Evolutionary conservation across 2,888 invertebrate species (phyloP).

Genomic region (Agapostemon virescens): DNA sequence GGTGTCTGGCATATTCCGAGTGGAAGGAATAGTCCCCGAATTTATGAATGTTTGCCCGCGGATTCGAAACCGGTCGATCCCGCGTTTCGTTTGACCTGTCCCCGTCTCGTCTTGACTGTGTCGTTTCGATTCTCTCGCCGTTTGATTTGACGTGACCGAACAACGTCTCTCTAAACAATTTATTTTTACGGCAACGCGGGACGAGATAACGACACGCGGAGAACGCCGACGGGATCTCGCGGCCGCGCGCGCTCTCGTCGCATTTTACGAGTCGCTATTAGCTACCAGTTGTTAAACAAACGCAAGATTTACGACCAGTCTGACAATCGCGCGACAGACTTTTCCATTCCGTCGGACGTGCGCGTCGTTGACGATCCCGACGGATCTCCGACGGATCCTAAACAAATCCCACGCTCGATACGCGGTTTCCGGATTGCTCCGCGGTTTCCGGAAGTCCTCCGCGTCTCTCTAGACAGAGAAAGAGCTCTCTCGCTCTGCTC

Average conservation of each 20-base stretch:
- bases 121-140: background rate
- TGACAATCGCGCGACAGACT: background rate
- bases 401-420: background rate
- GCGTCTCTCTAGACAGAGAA: too few relatives aligned
- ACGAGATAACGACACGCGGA: background rate
- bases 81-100: too few relatives aligned
- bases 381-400: background rate
- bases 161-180: conserved; percentile 28
- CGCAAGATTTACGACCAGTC: conserved; percentile 33
- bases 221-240: too few relatives aligned
- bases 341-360: conserved; percentile 1
- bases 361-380: background rate
- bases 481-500: background rate
- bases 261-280: conserved; percentile 15
- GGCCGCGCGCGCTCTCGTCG: background rate
- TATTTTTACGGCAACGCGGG: conserved; percentile 12
- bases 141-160: background rate
- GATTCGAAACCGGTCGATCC: background rate
- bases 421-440: too few relatives aligned
- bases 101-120: background rate
- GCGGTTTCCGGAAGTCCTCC: background rate
- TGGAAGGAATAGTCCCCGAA: background rate
- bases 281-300: conserved; percentile 28
- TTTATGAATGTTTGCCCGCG: background rate
- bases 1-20: too few relatives aligned